phyloP scores from a whole-genome alignment of 1,140 invertebrate genomes.

The Chironomus striatipennis region DNA sequence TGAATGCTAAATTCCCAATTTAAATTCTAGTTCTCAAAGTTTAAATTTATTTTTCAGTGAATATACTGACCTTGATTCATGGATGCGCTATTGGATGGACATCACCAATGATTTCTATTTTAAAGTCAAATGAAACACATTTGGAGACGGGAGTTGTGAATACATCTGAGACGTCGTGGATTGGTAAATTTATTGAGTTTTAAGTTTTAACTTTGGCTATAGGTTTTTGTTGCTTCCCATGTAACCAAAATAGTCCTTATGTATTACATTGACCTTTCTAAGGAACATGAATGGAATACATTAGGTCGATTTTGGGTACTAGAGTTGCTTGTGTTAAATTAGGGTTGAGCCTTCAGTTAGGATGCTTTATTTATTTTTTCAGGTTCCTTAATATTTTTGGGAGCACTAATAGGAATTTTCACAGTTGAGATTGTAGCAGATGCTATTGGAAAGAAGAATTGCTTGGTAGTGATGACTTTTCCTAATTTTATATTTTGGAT shows the following conservation, averaged over 20 bases:
- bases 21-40: too few species aligned
- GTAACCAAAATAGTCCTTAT: too few species aligned
- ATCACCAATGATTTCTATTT: conserved; percentile 31
- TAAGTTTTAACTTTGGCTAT: too few species aligned
- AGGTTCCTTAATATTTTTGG: conserved; percentile 25
- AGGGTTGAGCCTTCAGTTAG: too few species aligned
- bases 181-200: neutral
- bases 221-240: too few species aligned
- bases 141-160: neutral
- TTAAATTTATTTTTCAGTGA: conserved; percentile 29
- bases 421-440: conserved; percentile 30
- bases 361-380: neutral
- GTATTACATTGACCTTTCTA: too few species aligned
- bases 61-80: conserved; percentile 34
- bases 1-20: too few species aligned
- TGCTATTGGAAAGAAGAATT: conserved; percentile 34
- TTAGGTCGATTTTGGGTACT: too few species aligned
- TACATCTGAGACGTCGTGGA: neutral
- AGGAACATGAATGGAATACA: too few species aligned
- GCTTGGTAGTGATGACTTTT: conserved; percentile 31
- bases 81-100: conserved; percentile 35
- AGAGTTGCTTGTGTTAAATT: too few species aligned
- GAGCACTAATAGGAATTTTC: conserved; percentile 27
- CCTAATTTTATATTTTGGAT: conserved; percentile 32
- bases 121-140: conserved; percentile 29